These are phyloP conservation scores for Centropyge bicolor DNA, from an alignment of 2,797 vertebrate species.

Conservation along the genomic window DNA sequence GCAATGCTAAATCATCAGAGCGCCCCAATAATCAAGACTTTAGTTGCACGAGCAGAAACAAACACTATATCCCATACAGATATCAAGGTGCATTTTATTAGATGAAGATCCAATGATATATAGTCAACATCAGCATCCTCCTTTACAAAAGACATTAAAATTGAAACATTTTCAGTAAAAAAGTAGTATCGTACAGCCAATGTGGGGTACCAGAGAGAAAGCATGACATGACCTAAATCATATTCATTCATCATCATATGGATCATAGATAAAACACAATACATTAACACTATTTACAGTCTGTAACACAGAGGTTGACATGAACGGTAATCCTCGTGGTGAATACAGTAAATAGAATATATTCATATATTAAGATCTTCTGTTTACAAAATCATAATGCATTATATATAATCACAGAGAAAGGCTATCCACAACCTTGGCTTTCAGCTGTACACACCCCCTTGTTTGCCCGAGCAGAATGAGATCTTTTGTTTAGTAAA, in stretches of 20 bases:
- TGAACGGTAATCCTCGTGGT: slow-evolving; percentile 74
- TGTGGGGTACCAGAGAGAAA: slow-evolving; percentile 84
- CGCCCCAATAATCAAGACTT: background rate
- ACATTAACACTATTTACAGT: slow-evolving; percentile 84
- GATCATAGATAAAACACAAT: slow-evolving; percentile 83
- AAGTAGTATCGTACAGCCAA: slow-evolving; percentile 84
- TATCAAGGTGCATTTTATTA: slow-evolving; percentile 85
- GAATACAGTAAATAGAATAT: slow-evolving; percentile 84
- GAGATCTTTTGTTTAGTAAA: slow-evolving; percentile 75
- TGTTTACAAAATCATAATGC: slow-evolving; percentile 84
- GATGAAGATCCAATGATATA: slow-evolving; percentile 84
- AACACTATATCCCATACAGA: slow-evolving; percentile 49
- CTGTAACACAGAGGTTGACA: slow-evolving; percentile 82
- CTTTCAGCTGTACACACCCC: slow-evolving; percentile 77
- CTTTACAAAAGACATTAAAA: slow-evolving; percentile 88
- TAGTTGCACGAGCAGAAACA: slow-evolving; percentile 11
- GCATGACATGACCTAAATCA: slow-evolving; percentile 83
- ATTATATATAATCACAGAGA: slow-evolving; percentile 79
- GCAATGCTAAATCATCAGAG: background rate
- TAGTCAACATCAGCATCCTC: slow-evolving; percentile 83
- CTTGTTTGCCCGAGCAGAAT: slow-evolving; percentile 74
- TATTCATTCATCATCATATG: slow-evolving; percentile 78
- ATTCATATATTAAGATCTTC: slow-evolving; percentile 85
- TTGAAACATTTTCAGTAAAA: slow-evolving; percentile 86
- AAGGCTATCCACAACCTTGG: slow-evolving; percentile 81